phyloP scores from a whole-genome alignment of 2,888 invertebrate genomes.

The Nemapogon koenigi region DNA sequence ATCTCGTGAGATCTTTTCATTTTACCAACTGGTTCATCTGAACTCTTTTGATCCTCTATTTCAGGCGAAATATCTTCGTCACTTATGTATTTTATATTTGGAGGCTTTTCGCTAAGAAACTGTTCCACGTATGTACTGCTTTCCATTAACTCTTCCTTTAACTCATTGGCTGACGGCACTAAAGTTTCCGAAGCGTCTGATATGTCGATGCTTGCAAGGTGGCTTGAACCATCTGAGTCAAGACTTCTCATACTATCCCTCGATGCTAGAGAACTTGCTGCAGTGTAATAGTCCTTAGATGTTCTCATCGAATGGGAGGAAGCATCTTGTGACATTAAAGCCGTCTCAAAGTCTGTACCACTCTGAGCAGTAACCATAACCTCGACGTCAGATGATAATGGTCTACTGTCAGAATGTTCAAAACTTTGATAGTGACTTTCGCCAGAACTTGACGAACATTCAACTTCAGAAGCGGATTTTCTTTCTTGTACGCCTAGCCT shows the following conservation, averaged over 20 bases:
- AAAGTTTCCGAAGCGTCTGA: slow-evolving; percentile 94
- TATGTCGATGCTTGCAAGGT: slow-evolving; percentile 87
- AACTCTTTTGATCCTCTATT: slow-evolving; percentile 57
- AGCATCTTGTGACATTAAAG: slow-evolving; percentile 78
- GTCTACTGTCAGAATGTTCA: slow-evolving; percentile 81
- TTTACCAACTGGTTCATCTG: slow-evolving; percentile 66
- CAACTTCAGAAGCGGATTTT: slow-evolving; percentile 79
- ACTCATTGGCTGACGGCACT: slow-evolving; percentile 86
- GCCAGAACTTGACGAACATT: slow-evolving; percentile 85
- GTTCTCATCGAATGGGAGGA: slow-evolving; percentile 76
- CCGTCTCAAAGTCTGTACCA: slow-evolving; percentile 87
- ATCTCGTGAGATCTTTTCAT: slow-evolving; percentile 93
- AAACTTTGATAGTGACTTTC: slow-evolving; percentile 90
- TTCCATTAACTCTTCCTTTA: slow-evolving; percentile 75
- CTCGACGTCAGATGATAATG: slow-evolving; percentile 87
- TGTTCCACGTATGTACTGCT: slow-evolving; percentile 66
- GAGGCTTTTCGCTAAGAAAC: slow-evolving; percentile 41
- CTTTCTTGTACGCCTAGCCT: slow-evolving; percentile 64
- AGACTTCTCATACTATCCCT: slow-evolving; percentile 90
- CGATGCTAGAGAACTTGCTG: slow-evolving; percentile 86
- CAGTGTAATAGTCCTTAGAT: slow-evolving; percentile 86
- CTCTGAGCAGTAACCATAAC: slow-evolving; percentile 76
- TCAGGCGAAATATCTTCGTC: slow-evolving; percentile 64
- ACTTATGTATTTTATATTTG: slow-evolving; percentile 32
- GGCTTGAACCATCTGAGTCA: slow-evolving; percentile 88